Conservation (phyloP, 2,797 vertebrate genomes). For the Pteronotus mesoamericanus region DNA sequence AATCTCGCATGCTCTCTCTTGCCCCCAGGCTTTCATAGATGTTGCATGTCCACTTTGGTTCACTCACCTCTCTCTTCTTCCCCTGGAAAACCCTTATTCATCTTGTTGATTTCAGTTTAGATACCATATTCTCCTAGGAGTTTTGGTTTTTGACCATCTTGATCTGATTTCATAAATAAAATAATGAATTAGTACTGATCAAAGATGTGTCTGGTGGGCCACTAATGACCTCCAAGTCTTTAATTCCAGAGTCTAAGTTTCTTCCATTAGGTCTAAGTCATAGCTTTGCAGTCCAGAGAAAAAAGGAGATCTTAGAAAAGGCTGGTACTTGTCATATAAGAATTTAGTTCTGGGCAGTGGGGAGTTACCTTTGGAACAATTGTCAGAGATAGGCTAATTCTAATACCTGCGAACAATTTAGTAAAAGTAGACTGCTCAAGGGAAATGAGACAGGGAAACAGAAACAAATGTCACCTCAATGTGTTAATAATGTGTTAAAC, state of each 20-base stretch:
- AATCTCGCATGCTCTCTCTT: neutral
- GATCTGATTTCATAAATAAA: slow-evolving; percentile 19
- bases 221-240: neutral
- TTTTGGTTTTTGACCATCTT: neutral
- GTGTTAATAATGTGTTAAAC: slow-evolving; percentile 55
- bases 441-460: neutral
- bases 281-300: slow-evolving; percentile 17
- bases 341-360: neutral
- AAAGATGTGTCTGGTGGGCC: slow-evolving; percentile 20
- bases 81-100: neutral
- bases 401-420: slow-evolving; percentile 46
- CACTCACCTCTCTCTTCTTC: neutral
- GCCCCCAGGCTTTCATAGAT: neutral
- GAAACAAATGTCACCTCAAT: slow-evolving; percentile 2
- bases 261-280: slow-evolving; percentile 29
- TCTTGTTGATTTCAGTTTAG: neutral
- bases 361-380: neutral
- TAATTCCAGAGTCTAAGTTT: slow-evolving; percentile 7
- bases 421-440: neutral
- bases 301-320: neutral
- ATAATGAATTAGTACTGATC: slow-evolving; percentile 38
- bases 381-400: slow-evolving; percentile 26
- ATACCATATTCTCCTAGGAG: neutral
- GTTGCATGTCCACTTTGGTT: neutral
- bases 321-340: neutral